A percentile compares a stretch with the other conserved stretches of the same genome.
These are phyloP conservation scores for Elysia chlorotica DNA, from an alignment of 1,140 invertebrate species.

Conservation along the genomic window DNA sequence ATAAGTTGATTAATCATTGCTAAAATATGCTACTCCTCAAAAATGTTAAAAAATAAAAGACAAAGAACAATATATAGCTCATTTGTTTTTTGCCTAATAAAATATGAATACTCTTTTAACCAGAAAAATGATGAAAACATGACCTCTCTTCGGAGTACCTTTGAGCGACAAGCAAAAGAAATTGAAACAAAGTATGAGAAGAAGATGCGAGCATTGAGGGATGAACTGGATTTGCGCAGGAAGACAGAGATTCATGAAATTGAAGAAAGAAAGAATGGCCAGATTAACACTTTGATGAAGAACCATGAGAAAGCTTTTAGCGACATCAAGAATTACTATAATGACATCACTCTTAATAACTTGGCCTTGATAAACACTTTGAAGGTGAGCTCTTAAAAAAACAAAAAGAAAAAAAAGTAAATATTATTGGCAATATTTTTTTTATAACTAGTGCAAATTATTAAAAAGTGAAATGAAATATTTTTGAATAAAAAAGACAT, in stretches of 20 bases:
- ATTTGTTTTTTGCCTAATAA: too few species aligned
- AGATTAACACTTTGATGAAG: constrained; percentile 79
- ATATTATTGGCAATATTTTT: neutral
- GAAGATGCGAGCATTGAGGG: constrained; percentile 74
- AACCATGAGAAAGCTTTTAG: constrained; percentile 84
- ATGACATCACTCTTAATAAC: constrained; percentile 91
- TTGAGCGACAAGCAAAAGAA: constrained; percentile 77
- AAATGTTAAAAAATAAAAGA: too few species aligned
- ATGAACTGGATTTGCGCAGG: constrained; percentile 77
- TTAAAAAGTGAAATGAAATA: too few species aligned
- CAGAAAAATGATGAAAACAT: constrained; percentile 70
- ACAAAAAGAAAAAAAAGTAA: neutral
- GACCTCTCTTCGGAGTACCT: constrained; percentile 71
- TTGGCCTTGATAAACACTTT: constrained; percentile 80
- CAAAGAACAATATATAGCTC: too few species aligned
- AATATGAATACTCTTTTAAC: too few species aligned
- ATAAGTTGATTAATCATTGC: too few species aligned
- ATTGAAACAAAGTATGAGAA: constrained; percentile 82
- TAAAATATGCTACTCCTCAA: too few species aligned
- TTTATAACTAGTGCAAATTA: too few species aligned
- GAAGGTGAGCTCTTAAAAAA: constrained; percentile 66
- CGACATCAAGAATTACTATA: constrained; percentile 92
- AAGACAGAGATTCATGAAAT: constrained; percentile 75
- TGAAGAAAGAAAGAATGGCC: constrained; percentile 87
- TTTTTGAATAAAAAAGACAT: too few species aligned